Conservation (phyloP, 2,113 vertebrate genomes). For the Entomyzon cyanotis region DNA sequence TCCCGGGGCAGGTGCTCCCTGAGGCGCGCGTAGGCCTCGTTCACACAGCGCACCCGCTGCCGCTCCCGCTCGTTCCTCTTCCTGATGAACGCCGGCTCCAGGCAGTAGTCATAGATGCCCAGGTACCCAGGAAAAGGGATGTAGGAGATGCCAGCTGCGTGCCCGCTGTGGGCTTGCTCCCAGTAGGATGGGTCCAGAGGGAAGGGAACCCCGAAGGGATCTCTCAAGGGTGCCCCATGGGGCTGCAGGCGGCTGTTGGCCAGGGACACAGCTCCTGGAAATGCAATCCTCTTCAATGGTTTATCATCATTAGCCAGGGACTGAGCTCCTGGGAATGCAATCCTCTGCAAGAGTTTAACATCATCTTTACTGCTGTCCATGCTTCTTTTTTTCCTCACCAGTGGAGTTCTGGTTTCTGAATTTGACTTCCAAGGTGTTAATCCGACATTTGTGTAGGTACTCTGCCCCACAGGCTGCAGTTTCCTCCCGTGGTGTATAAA, state of each 20-base stretch:
- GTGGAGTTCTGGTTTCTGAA: background rate
- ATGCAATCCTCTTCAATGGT: constrained; percentile 55
- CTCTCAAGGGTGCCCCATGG: constrained; percentile 23
- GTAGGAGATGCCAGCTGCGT: constrained; percentile 67
- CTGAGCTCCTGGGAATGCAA: background rate
- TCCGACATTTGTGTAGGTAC: constrained; percentile 25
- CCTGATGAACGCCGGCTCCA: constrained; percentile 88
- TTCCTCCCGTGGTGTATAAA: background rate
- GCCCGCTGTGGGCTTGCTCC: constrained; percentile 56
- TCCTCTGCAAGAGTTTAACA: constrained; percentile 35
- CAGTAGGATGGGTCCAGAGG: constrained; percentile 67
- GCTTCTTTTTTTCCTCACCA: background rate
- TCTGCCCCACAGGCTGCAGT: background rate
- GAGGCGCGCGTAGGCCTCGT: constrained; percentile 90
- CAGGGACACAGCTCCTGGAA: constrained; percentile 59
- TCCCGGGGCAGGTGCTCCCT: constrained; percentile 87
- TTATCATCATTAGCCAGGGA: background rate
- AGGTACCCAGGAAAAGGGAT: constrained; percentile 75
- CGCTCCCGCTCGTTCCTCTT: constrained; percentile 91
- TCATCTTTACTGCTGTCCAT: constrained; percentile 60
- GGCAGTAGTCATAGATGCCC: constrained; percentile 76
- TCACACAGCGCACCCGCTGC: constrained; percentile 91
- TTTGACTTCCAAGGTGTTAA: background rate
- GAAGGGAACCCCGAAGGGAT: constrained; percentile 69
- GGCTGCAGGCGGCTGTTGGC: constrained; percentile 1